A percentile compares a stretch with the other conserved stretches of the same genome.
Evolutionary conservation across 2,888 invertebrate genomes (phyloP).

Genomic region (Lordiphosa andalusiaca): DNA sequence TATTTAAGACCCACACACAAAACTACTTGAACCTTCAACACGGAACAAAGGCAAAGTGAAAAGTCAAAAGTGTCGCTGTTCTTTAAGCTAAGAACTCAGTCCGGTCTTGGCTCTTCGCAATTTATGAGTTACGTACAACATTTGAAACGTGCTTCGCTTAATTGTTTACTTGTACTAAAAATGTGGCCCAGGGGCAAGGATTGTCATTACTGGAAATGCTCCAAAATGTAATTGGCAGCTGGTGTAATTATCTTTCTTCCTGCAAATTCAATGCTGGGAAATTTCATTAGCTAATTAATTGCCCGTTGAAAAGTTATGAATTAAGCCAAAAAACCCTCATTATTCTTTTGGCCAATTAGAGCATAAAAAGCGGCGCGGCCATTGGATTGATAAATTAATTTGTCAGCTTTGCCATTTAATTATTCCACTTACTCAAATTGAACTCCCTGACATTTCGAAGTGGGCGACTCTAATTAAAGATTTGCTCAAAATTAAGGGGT

Average conservation of each 20-base stretch:
- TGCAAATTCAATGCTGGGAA: conserved; percentile 22
- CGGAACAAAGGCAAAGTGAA: conserved; percentile 2
- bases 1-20: conserved; percentile 45
- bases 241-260: neutral
- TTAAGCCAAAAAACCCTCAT: conserved; percentile 22
- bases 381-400: conserved; percentile 41
- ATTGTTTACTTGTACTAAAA: conserved; percentile 35
- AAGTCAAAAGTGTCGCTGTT: neutral
- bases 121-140: conserved; percentile 32
- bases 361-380: conserved; percentile 6
- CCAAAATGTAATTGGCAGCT: conserved; percentile 25
- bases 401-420: conserved; percentile 26
- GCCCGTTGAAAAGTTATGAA: conserved; percentile 27
- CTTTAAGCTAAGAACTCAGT: conserved; percentile 1
- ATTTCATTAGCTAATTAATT: conserved; percentile 69
- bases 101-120: neutral
- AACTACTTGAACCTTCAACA: conserved; percentile 25
- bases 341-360: conserved; percentile 34
- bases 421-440: conserved; percentile 48
- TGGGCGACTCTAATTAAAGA: conserved; percentile 10
- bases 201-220: conserved; percentile 14
- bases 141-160: conserved; percentile 42
- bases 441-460: conserved; percentile 21
- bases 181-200: conserved; percentile 38
- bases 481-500: too few species aligned